Conservation (phyloP, 2,888 invertebrate genomes). For the Scrobipalpa costella region DNA sequence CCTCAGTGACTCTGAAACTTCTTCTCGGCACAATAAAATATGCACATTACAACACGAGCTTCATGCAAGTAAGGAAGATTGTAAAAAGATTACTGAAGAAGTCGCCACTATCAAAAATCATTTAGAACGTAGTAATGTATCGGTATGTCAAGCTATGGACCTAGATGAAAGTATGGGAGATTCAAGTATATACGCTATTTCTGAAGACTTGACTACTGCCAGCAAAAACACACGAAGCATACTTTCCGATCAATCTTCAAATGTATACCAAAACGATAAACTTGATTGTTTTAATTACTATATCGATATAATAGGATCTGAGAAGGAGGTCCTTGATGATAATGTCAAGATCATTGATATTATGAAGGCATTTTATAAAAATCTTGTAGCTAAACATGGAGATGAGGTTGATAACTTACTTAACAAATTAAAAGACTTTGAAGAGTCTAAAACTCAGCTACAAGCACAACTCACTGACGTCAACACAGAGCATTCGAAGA, state of each 20-base stretch:
- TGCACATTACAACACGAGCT: constrained; percentile 69
- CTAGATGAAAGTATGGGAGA: constrained; percentile 64
- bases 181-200: constrained; percentile 44
- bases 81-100: constrained; percentile 67
- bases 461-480: constrained; percentile 46
- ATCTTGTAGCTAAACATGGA: constrained; percentile 55
- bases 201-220: constrained; percentile 42
- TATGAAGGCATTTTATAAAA: constrained; percentile 63
- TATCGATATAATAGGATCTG: constrained; percentile 53
- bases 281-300: constrained; percentile 62
- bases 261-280: constrained; percentile 59
- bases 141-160: constrained; percentile 56
- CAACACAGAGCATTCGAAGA: constrained; percentile 41
- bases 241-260: constrained; percentile 45
- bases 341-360: constrained; percentile 63
- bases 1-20: constrained; percentile 64
- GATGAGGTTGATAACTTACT: constrained; percentile 64
- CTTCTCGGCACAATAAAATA: constrained; percentile 65
- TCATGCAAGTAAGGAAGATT: constrained; percentile 68
- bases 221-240: constrained; percentile 47
- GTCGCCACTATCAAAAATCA: constrained; percentile 71
- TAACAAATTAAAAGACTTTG: constrained; percentile 61
- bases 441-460: constrained; percentile 51
- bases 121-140: constrained; percentile 59
- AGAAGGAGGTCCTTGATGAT: constrained; percentile 45